These are phyloP conservation scores for Tubulanus polymorphus DNA, from an alignment of 2,888 invertebrate species.

Conservation along the genomic window DNA sequence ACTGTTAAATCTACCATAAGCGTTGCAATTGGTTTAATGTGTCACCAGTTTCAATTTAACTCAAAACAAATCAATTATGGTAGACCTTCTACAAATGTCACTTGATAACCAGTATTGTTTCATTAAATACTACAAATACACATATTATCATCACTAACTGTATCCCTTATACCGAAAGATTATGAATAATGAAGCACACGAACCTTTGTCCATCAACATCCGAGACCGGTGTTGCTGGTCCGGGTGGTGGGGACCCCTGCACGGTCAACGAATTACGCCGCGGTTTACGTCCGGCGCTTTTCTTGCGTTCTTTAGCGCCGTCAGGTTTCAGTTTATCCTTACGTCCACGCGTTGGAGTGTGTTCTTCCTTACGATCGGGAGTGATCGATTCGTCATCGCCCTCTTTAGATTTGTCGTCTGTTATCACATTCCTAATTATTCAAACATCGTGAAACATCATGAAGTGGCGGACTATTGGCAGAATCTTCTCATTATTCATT, in stretches of 20 bases:
- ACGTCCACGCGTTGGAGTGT: conserved; percentile 33
- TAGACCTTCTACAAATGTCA: no score
- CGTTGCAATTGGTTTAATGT: no score
- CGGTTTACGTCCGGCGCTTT: conserved; percentile 39
- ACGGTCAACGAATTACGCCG: conserved; percentile 30
- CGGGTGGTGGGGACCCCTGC: conserved; percentile 43
- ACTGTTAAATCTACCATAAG: no score
- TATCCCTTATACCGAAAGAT: no score
- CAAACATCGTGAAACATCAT: neutral
- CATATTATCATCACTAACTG: no score
- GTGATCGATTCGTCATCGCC: conserved; percentile 44
- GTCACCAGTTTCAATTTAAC: no score
- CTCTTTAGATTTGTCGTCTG: conserved; percentile 38
- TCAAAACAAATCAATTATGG: no score
- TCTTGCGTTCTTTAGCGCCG: conserved; percentile 28
- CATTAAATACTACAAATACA: no score
- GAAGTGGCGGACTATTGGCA: neutral
- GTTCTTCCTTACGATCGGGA: conserved; percentile 43
- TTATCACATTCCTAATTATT: conserved; percentile 33
- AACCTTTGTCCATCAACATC: conserved; percentile 41
- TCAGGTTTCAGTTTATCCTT: conserved; percentile 26
- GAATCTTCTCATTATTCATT: neutral
- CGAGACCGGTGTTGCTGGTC: conserved; percentile 40
- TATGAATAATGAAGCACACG: no score
- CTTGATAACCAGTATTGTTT: no score